phyloP scores from a whole-genome alignment of 1,140 invertebrate species.

The Pseudomyrmex pallidus region DNA sequence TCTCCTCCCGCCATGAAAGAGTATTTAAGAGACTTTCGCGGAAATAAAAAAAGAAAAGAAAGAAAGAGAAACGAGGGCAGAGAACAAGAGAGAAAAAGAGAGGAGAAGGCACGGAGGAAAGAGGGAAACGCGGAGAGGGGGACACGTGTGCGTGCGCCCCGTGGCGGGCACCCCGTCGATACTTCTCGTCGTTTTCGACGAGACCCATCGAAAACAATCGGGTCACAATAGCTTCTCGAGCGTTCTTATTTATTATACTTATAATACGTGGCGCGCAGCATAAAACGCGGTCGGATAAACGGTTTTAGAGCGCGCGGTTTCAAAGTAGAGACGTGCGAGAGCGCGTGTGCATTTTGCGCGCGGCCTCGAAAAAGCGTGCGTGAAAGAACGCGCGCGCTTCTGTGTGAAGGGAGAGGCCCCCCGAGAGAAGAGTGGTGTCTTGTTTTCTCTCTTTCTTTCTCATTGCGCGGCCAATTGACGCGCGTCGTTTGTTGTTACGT shows the following conservation, averaged over 20 bases:
- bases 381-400: conserved; percentile 67
- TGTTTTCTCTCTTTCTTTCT: conserved; percentile 39
- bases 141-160: conserved; percentile 43
- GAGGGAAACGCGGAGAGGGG: neutral
- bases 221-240: conserved; percentile 69
- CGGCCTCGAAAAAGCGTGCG: conserved; percentile 22
- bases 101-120: conserved; percentile 21
- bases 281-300: conserved; percentile 63
- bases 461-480: conserved; percentile 57
- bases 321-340: conserved; percentile 52
- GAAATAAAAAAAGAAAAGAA: conserved; percentile 44
- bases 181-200: conserved; percentile 70
- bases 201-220: conserved; percentile 73
- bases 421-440: conserved; percentile 32
- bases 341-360: conserved; percentile 63
- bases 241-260: conserved; percentile 76
- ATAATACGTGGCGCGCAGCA: conserved; percentile 40
- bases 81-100: neutral
- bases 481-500: neutral
- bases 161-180: conserved; percentile 67
- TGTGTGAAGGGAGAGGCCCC: neutral
- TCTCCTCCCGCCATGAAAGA: conserved; percentile 58
- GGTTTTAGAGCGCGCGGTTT: conserved; percentile 42
- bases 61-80: neutral
- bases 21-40: conserved; percentile 72